Conservation (phyloP, 2,797 vertebrate species). For the Acrocephalus scirpaceus region DNA sequence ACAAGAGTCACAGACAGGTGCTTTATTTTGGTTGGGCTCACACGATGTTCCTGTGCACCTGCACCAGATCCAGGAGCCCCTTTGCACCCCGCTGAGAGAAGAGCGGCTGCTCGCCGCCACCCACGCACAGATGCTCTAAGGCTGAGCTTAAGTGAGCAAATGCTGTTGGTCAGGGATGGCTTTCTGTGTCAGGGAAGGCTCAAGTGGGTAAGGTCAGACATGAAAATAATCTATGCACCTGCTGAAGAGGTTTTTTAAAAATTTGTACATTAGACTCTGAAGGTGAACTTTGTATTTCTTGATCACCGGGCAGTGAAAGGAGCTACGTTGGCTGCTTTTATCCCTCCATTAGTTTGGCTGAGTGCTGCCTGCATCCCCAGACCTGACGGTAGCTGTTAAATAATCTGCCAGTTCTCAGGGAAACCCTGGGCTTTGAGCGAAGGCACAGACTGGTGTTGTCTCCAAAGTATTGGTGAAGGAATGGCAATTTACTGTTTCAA, state of each 20-base stretch:
- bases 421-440: rapidly evolving
- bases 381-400: not conserved
- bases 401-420: not conserved
- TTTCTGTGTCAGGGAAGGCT: not conserved
- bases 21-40: not conserved
- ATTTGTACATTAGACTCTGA: not conserved
- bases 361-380: not conserved
- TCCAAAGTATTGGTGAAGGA: not conserved
- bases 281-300: constrained; percentile 11
- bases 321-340: not conserved
- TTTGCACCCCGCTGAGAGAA: rapidly evolving
- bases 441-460: not conserved
- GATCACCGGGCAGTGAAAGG: not conserved
- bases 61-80: not conserved
- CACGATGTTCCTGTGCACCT: rapidly evolving
- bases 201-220: not conserved
- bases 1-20: not conserved
- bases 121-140: not conserved
- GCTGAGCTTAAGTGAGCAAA: not conserved
- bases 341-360: not conserved
- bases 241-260: not conserved
- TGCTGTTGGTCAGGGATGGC: not conserved
- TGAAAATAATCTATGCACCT: not conserved
- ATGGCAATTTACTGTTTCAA: not conserved
- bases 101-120: not conserved